Base-by-base conservation (phyloP, 2,113 vertebrate genomes). In the Oophaga pumilio region DNA sequence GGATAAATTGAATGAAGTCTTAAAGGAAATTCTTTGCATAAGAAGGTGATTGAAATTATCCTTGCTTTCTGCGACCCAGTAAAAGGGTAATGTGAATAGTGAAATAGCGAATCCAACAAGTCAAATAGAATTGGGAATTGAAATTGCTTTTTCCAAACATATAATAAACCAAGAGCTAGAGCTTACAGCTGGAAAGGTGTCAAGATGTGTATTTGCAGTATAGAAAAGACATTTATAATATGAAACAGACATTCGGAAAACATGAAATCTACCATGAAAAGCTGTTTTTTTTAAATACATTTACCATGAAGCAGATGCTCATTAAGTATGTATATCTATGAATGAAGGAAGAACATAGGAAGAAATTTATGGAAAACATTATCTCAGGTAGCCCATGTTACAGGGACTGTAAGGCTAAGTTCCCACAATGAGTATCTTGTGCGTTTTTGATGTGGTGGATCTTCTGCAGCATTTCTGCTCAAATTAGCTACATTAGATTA, bases 41-140 rank as follows among this genome's bases (percentile, higher is more conserved):
- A 86, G 33, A 86, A 77, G 53, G 73, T 60, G 26, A 77, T 86
- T 77, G 28, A 86, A 86, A 86, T 77, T 77, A 78, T 86, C 84
- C 84, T 78, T 26, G 59, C 71, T 77, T 77, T 49, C 69, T 26
- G 33, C 84, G 22, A 49, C 69, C 59, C 78, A 50, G 43, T 78
- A 78, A 77, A 85, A 52, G n/a, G 73, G 22, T 53, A 76, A 85
- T 62, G 73, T 60, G 84, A 68, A 84, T 53, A 71, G 43, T 56
- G 24, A 73, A 84, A 53, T 11, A 11, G 82, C 59, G 66, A 85
- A 85, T 85, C 52, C 43, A 66, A 78, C 69, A 66, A 11, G 4
- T 62, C 43, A 83, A 83, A 83, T 69, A 69, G 81, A 83, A 83
- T 68, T 26, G 22, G 69, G 81, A 17, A 83, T 83, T 20, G 49